Percentiles rank a stretch among this genome's conserved stretches.
These are phyloP conservation scores for Dendrophyllia cribrosa DNA, from an alignment of 64 coral and sea anemone species.

Conservation along the genomic window DNA sequence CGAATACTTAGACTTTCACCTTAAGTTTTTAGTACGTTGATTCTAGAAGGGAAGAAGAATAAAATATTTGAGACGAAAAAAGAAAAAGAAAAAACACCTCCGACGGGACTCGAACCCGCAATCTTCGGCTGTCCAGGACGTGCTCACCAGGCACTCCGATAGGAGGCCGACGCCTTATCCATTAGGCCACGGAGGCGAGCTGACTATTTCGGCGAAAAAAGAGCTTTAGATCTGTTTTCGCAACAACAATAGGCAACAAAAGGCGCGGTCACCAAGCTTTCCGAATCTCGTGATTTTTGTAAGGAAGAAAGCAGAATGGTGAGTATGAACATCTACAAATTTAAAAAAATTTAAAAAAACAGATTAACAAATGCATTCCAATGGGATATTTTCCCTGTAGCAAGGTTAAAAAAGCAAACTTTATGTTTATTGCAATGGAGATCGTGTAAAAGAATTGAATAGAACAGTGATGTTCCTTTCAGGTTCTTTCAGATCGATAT, in stretches of 20 bases:
- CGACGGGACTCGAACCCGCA: constrained; percentile 61
- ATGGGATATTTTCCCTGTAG: background rate
- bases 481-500: no score
- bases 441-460: no score
- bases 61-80: background rate
- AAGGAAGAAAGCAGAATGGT: constrained; percentile 7
- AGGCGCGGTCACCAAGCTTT: constrained; percentile 5
- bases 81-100: constrained; percentile 6
- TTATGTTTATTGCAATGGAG: no score
- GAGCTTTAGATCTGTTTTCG: no score
- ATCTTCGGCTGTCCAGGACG: background rate
- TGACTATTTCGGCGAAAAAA: no score
- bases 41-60: no score
- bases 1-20: no score
- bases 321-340: background rate
- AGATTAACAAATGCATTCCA: background rate
- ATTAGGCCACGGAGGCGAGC: constrained; percentile 56
- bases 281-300: constrained; percentile 26
- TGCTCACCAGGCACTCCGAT: constrained; percentile 31
- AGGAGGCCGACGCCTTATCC: constrained; percentile 61
- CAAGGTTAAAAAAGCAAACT: background rate
- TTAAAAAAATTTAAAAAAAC: background rate
- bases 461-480: no score
- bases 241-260: background rate
- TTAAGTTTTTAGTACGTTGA: no score